phyloP scores from a whole-genome alignment of 2,113 vertebrate genomes.

The Mola mola region DNA sequence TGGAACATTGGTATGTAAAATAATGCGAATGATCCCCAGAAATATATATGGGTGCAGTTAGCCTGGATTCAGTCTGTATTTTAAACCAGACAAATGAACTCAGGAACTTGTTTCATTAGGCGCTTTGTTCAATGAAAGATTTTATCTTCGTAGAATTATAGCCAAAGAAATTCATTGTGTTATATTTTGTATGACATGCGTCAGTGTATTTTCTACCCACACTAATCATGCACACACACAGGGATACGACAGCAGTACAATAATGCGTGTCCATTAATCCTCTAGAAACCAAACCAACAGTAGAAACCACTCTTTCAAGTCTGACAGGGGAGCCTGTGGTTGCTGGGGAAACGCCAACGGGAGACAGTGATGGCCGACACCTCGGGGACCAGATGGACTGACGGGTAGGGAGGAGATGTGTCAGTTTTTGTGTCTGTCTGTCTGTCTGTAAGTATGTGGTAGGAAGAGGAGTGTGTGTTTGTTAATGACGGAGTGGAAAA shows the following conservation, averaged over 20 bases:
- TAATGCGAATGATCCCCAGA: conserved; percentile 62
- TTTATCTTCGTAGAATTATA: no score
- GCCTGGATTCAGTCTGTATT: conserved; percentile 31
- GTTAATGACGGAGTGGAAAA: conserved; percentile 23
- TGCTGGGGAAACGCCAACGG: conserved; percentile 64
- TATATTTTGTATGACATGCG: background rate
- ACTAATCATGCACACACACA: conserved; percentile 1
- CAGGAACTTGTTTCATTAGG: conserved; percentile 23
- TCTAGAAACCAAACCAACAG: conserved; percentile 52
- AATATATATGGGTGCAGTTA: conserved; percentile 35
- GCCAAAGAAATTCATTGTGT: background rate
- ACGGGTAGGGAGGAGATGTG: conserved; percentile 37
- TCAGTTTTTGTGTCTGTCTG: conserved; percentile 33
- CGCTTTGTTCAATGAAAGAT: background rate
- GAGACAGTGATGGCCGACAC: conserved; percentile 61
- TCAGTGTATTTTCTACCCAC: background rate
- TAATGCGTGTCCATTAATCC: conserved; percentile 48
- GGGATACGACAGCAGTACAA: conserved; percentile 11
- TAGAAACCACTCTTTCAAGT: conserved; percentile 29
- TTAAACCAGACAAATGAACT: conserved; percentile 22
- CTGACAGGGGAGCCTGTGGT: conserved; percentile 59
- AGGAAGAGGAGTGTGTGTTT: background rate
- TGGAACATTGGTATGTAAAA: conserved; percentile 69
- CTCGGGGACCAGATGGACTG: conserved; percentile 47
- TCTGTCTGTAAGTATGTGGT: conserved; percentile 6